phyloP scores from a whole-genome alignment of 2,797 vertebrate species.

The Danionella dracula region DNA sequence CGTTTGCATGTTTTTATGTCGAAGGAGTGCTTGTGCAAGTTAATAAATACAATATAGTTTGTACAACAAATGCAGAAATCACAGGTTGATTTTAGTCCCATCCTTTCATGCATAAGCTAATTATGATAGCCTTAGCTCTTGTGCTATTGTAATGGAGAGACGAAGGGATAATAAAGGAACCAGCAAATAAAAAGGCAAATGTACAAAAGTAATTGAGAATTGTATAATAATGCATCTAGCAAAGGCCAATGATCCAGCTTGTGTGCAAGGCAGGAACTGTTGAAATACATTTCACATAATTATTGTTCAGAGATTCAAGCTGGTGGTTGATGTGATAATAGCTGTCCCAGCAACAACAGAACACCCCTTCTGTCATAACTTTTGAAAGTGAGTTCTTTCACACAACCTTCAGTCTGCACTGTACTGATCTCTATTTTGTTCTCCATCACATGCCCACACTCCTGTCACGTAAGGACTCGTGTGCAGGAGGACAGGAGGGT shows the following conservation, averaged over 20 bases:
- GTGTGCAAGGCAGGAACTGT: background rate
- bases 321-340: background rate
- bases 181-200: no score
- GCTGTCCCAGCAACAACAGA: background rate
- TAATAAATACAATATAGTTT: no score
- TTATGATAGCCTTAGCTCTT: no score
- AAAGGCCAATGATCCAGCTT: background rate
- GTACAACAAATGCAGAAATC: no score
- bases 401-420: background rate
- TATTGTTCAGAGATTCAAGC: background rate
- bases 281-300: background rate
- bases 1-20: no score
- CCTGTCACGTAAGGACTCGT: background rate
- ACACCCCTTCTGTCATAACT: background rate
- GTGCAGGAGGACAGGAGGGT: background rate
- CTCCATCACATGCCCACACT: background rate
- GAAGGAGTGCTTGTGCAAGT: no score
- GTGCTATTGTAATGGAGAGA: no score
- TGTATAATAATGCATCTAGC: no score
- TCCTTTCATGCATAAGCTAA: no score
- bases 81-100: no score
- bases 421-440: background rate
- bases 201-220: no score
- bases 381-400: background rate
- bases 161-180: no score